These are phyloP conservation scores for Xenopus borealis DNA, from an alignment of 2,113 vertebrate genomes.

Conservation along the genomic window DNA sequence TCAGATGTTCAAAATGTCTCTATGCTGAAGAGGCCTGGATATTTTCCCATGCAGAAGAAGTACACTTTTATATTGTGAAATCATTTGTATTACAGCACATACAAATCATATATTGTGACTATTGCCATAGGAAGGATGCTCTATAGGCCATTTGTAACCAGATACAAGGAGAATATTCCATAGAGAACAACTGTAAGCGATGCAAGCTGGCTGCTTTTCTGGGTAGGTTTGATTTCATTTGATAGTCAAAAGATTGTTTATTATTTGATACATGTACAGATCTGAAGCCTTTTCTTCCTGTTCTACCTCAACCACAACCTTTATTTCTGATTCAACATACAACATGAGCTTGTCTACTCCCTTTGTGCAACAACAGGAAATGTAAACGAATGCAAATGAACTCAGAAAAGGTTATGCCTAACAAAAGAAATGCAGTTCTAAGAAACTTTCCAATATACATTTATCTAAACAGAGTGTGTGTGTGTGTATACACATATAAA, in stretches of 20 bases:
- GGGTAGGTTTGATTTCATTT: slow-evolving; percentile 4
- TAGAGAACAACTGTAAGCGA: background rate
- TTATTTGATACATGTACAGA: slow-evolving; percentile 24
- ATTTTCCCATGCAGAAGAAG: too few relatives aligned
- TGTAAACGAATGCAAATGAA: background rate
- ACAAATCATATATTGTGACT: too few relatives aligned
- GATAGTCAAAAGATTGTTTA: slow-evolving; percentile 27
- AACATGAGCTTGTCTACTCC: slow-evolving; percentile 13
- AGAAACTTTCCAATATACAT: too few relatives aligned
- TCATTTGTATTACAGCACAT: too few relatives aligned
- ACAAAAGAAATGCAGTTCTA: background rate
- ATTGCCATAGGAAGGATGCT: too few relatives aligned
- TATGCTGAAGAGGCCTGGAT: too few relatives aligned
- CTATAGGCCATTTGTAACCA: background rate
- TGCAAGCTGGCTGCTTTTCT: slow-evolving; percentile 12
- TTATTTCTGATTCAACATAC: slow-evolving; percentile 24
- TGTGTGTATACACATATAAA: too few relatives aligned
- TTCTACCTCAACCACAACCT: slow-evolving; percentile 39
- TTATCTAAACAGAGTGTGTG: too few relatives aligned
- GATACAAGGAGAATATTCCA: background rate
- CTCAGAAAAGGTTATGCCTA: too few relatives aligned
- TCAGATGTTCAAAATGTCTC: too few relatives aligned
- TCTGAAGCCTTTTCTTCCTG: slow-evolving; percentile 30
- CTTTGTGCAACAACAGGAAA: slow-evolving; percentile 32
- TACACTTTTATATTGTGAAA: too few relatives aligned